Conservation (phyloP, 2,888 invertebrate genomes). For the Hyalella azteca region DNA sequence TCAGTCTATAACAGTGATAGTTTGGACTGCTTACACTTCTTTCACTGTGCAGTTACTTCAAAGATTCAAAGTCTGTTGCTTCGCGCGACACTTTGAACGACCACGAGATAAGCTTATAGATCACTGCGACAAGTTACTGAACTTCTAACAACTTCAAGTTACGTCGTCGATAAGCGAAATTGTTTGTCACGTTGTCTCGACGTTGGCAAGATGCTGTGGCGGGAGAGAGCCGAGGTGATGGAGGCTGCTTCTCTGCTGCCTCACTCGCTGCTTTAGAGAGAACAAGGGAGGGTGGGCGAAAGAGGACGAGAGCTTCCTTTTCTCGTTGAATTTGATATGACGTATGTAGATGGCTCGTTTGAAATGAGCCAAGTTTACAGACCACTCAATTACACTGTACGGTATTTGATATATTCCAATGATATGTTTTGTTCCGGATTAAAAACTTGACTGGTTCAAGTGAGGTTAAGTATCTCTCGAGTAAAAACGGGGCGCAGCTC, state of each 20-base stretch:
- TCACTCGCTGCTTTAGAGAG: conserved; percentile 30
- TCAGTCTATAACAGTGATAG: background rate
- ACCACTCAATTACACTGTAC: conserved; percentile 23
- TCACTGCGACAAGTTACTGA: background rate
- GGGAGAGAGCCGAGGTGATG: conserved; percentile 14
- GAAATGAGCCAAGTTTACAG: conserved; percentile 13
- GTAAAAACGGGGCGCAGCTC: background rate
- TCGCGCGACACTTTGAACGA: too few relatives aligned
- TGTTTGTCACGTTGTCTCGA: background rate
- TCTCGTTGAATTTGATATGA: conserved; percentile 11
- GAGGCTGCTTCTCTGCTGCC: conserved; percentile 25
- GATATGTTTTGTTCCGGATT: conserved; percentile 22
- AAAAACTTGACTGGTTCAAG: background rate
- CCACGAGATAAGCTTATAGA: background rate
- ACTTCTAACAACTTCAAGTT: background rate
- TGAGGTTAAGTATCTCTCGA: background rate
- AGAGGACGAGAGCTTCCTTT: conserved; percentile 19
- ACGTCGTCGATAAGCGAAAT: background rate
- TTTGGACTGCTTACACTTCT: background rate
- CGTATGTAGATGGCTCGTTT: background rate
- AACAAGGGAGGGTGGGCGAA: background rate
- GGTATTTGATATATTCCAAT: conserved; percentile 32
- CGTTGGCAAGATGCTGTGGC: conserved; percentile 18
- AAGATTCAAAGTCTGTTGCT: too few relatives aligned
- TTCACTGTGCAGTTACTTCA: too few relatives aligned